Conservation (phyloP, 2,888 invertebrate genomes). For the Drymonia ruficornis region DNA sequence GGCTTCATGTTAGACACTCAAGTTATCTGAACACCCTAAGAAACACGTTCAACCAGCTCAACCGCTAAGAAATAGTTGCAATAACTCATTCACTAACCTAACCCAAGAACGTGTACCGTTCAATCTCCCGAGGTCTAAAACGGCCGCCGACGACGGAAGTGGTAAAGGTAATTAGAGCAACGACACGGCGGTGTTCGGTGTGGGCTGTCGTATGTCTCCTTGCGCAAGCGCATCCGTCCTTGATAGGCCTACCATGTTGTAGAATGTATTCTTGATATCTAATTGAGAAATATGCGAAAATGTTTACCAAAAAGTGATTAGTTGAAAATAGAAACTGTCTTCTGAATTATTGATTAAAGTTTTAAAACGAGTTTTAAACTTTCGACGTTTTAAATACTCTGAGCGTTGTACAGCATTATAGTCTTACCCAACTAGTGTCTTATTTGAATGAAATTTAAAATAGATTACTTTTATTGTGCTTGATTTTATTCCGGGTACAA, state of each 20-base stretch:
- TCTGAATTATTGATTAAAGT: no score
- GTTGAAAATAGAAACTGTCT: no score
- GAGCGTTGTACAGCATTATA: no score
- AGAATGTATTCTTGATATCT: neutral
- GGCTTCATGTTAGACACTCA: no score
- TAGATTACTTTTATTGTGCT: no score
- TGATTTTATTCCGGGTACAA: no score
- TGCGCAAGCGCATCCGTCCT: slow-evolving; percentile 51
- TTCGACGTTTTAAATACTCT: no score
- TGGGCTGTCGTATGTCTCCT: slow-evolving; percentile 18
- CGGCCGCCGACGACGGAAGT: slow-evolving; percentile 25
- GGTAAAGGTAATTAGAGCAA: slow-evolving; percentile 39
- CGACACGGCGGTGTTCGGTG: slow-evolving; percentile 17
- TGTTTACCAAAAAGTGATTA: no score
- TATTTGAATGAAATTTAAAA: no score
- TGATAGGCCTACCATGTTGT: neutral
- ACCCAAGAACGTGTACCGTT: neutral
- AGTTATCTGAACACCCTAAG: no score
- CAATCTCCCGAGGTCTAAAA: slow-evolving; percentile 1
- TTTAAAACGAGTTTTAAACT: no score
- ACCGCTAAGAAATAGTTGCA: neutral
- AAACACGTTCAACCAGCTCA: neutral
- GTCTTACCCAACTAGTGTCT: no score
- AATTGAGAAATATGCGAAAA: neutral
- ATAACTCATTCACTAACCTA: neutral